These are phyloP conservation scores for Octomys mimax DNA, from an alignment of 2,797 vertebrate genomes.

Conservation along the genomic window DNA sequence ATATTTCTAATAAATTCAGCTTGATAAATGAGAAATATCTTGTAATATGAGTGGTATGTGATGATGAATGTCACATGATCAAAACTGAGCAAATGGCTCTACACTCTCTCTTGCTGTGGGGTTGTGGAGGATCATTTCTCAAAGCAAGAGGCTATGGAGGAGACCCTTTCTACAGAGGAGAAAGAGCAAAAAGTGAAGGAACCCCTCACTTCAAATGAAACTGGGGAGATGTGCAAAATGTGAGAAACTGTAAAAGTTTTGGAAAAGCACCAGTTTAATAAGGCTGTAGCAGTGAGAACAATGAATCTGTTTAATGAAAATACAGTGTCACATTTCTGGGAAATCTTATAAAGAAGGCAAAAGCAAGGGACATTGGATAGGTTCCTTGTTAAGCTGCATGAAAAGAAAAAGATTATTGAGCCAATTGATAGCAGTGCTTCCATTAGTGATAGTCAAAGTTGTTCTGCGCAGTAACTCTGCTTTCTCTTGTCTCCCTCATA, in stretches of 20 bases:
- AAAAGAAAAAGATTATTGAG: background rate
- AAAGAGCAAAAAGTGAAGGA: background rate
- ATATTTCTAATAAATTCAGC: background rate
- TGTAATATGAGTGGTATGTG: background rate
- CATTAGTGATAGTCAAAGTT: background rate
- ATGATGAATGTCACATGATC: background rate
- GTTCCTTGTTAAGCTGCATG: background rate
- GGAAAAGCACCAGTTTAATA: background rate
- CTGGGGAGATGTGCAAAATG: background rate
- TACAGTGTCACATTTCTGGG: background rate
- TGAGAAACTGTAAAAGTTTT: background rate
- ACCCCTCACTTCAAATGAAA: background rate
- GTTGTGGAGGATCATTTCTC: background rate
- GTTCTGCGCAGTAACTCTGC: background rate
- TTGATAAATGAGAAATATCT: background rate
- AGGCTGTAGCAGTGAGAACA: background rate
- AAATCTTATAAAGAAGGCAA: background rate
- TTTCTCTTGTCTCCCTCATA: background rate
- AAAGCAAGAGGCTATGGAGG: background rate
- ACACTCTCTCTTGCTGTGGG: background rate
- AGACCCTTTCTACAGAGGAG: background rate
- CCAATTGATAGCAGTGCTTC: background rate
- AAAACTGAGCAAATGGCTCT: background rate
- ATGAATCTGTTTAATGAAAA: background rate
- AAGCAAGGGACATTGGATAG: background rate